Base-by-base conservation (phyloP, 2,888 invertebrate genomes). In the Cremastinae sp. region DNA sequence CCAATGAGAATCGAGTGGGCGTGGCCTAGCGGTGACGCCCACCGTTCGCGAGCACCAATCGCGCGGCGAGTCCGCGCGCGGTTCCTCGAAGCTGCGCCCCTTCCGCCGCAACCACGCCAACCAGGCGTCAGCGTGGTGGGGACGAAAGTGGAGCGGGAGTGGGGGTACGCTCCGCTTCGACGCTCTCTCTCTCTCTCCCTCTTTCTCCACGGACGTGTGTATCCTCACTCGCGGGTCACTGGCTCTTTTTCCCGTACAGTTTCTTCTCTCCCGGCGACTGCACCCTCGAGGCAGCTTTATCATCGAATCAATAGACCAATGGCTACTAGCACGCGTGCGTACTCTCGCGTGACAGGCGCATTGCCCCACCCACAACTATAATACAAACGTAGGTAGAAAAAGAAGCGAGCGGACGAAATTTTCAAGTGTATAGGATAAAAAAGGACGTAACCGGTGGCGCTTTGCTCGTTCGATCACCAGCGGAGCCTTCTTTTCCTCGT, bases 291-390 rank as follows among this genome's bases (percentile, higher is more conserved):
- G 28, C 28, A 58, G 49, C 22, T 51, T 28, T 61, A 28, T 71
- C 62, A 49, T 41, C 74, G 77, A 85, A 86, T 89, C 89, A 87
- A 89, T 89, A 88, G 87, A 86, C 84, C 86, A 86, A 84, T 85
- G 87, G 85, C 87, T 85, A 86, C 85, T 81, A 79, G 81, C 82
- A 84, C 86, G 86, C 86, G 83, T 86, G 86, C 86, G 86, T 85
- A 82, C 78, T 85, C 78, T 74, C 73, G 68, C 81, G 78, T 79
- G 84, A 86, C 85, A 81, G 82, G 81, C 28, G 28, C 83, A 80
- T 85, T 83, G 81, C 83, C 81, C 79, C 79, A 76, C 81, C 75
- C 79, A 66, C 76, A 58, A 65, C 59, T 53, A 51, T 51, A 61
- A 39, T 55, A n/a, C n/a, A n/a, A n/a, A n/a, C n/a, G n/a, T n/a